Evolutionary conservation across 2,113 vertebrate genomes (phyloP).

Genomic region (Sapayoa aenigma): DNA sequence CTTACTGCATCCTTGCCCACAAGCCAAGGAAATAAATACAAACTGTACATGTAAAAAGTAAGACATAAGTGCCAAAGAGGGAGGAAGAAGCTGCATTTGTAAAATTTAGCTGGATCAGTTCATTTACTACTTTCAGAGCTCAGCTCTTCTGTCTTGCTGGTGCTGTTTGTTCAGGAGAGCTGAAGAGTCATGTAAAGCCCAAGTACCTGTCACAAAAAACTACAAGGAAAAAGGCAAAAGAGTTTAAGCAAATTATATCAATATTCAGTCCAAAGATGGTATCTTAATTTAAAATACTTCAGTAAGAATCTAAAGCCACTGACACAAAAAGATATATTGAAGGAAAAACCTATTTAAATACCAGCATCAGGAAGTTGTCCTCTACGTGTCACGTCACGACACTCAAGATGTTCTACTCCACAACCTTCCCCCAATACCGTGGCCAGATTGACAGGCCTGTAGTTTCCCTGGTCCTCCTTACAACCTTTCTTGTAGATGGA

Average conservation of each 20-base stretch:
- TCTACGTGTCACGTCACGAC: rapidly evolving
- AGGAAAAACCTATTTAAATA: not conserved
- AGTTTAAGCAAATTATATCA: not conserved
- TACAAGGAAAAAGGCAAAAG: not conserved
- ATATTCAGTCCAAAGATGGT: not conserved
- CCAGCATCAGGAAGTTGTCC: rapidly evolving
- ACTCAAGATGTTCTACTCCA: rapidly evolving
- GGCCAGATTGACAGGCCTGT: not conserved
- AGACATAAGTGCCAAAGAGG: not conserved
- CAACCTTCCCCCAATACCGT: rapidly evolving
- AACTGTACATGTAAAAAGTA: not conserved
- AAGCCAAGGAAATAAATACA: not conserved
- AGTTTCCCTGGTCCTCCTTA: not conserved
- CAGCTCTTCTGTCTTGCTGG: not conserved
- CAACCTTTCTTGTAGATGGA: not conserved
- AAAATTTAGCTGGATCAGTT: not conserved
- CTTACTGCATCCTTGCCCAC: not conserved
- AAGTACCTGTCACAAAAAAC: not conserved
- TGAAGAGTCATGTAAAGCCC: not conserved
- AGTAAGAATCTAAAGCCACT: not conserved
- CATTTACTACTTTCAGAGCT: not conserved
- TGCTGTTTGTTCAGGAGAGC: not conserved
- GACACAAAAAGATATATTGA: not conserved
- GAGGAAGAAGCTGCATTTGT: not conserved
- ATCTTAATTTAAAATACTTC: not conserved